A percentile compares a stretch with the other conserved stretches of the same genome.
phyloP scores from a whole-genome alignment of 23 tunicate species.

The Trididemnum miniatum region DNA sequence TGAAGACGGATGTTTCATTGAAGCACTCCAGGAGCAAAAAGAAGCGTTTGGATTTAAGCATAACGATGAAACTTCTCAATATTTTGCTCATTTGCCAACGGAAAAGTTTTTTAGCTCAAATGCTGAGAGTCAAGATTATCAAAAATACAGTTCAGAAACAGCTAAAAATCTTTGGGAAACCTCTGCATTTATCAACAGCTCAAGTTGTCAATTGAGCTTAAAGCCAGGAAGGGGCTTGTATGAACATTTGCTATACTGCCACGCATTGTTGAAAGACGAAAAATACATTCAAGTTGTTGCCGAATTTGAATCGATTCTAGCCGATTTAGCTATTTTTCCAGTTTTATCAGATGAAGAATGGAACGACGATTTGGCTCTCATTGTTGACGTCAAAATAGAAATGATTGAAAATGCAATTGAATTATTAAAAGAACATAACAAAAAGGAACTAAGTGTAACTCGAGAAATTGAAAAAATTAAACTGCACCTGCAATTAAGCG shows the following conservation, averaged over 20 bases:
- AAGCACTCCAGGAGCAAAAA: conserved; percentile 8
- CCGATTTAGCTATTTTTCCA: conserved; percentile 36
- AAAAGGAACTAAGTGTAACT: background rate
- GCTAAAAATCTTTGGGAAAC: conserved; percentile 35
- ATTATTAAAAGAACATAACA: conserved; percentile 15
- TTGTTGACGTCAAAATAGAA: conserved; percentile 22
- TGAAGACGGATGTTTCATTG: conserved; percentile 6
- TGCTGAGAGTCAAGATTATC: background rate
- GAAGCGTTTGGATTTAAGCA: conserved; percentile 40
- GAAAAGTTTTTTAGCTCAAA: background rate
- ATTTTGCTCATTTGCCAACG: conserved; percentile 33
- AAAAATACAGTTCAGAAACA: background rate
- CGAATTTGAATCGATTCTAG: conserved; percentile 26
- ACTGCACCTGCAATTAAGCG: conserved; percentile 21
- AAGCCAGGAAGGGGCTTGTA: conserved; percentile 27
- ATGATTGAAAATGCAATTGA: conserved; percentile 28
- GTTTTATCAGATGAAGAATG: conserved; percentile 30
- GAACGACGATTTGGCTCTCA: conserved; percentile 3
- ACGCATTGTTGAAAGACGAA: conserved; percentile 29
- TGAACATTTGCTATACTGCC: conserved; percentile 40
- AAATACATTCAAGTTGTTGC: background rate
- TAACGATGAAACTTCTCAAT: conserved; percentile 13
- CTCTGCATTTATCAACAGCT: conserved; percentile 38
- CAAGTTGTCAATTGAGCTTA: conserved; percentile 32
- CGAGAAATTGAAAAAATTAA: conserved; percentile 22